These are phyloP conservation scores for Pseudochirops corinnae DNA, from an alignment of 2,797 vertebrate species.

Conservation along the genomic window DNA sequence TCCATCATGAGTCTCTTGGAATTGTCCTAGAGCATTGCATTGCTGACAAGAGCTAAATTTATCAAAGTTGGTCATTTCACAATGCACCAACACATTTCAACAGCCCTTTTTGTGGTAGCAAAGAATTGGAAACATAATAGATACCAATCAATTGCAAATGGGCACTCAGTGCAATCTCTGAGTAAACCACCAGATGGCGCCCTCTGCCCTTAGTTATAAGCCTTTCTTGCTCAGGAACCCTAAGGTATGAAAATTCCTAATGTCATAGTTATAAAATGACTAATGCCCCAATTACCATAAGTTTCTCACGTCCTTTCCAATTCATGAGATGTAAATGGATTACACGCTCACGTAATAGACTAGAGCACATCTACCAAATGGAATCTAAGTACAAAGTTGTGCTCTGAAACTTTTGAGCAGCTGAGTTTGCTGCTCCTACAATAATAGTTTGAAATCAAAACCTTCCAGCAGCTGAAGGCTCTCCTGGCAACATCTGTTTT, in stretches of 20 bases:
- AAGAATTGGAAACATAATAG: background rate
- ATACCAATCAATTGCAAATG: background rate
- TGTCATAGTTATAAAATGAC: background rate
- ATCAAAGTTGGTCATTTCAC: no score
- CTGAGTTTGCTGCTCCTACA: background rate
- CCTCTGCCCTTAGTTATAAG: background rate
- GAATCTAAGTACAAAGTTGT: background rate
- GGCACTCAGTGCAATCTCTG: background rate
- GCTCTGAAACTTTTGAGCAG: background rate
- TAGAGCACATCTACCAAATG: background rate
- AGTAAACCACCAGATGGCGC: background rate
- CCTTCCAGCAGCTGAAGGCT: background rate
- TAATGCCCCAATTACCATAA: background rate
- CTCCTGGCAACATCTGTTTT: background rate
- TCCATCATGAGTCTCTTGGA: no score
- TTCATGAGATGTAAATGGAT: background rate
- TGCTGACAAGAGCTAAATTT: no score
- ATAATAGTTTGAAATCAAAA: background rate
- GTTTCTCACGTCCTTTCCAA: background rate
- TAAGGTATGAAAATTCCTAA: background rate
- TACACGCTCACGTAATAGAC: background rate
- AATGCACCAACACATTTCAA: background rate
- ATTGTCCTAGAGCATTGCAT: no score
- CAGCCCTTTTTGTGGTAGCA: background rate
- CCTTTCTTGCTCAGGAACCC: background rate